phyloP scores from a whole-genome alignment of 2,797 vertebrate genomes.

The Lophius americanus region DNA sequence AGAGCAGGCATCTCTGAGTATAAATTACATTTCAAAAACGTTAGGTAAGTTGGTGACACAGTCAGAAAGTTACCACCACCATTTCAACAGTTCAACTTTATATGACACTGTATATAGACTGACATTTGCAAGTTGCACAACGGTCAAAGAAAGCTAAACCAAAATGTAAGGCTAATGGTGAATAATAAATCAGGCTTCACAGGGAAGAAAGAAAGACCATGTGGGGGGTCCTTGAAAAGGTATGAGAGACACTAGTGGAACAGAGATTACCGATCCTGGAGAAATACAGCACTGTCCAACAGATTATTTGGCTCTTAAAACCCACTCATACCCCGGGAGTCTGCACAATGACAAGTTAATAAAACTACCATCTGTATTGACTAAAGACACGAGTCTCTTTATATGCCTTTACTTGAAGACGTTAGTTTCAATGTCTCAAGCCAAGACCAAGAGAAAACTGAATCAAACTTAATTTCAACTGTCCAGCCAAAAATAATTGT shows the following conservation, averaged over 20 bases:
- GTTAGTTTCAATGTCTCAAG: too few species aligned
- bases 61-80: conserved; percentile 28
- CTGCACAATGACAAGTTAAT: too few species aligned
- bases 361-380: too few species aligned
- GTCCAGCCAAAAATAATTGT: too few species aligned
- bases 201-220: conserved; percentile 22
- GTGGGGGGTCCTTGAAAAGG: conserved; percentile 61
- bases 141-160: conserved; percentile 4
- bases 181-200: conserved; percentile 40
- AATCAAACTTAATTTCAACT: too few species aligned
- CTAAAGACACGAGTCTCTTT: too few species aligned
- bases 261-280: not conserved
- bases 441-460: too few species aligned
- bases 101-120: conserved; percentile 22
- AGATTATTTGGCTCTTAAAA: too few species aligned
- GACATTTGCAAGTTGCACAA: conserved; percentile 16
- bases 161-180: conserved; percentile 23
- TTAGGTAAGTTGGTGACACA: conserved; percentile 45
- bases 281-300: too few species aligned
- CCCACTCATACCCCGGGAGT: too few species aligned
- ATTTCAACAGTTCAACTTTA: conserved; percentile 16
- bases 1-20: conserved; percentile 51
- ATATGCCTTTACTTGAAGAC: too few species aligned
- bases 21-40: conserved; percentile 65
- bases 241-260: conserved; percentile 39